phyloP scores from a whole-genome alignment of 1,140 invertebrate species.

The Laupala kohalensis region DNA sequence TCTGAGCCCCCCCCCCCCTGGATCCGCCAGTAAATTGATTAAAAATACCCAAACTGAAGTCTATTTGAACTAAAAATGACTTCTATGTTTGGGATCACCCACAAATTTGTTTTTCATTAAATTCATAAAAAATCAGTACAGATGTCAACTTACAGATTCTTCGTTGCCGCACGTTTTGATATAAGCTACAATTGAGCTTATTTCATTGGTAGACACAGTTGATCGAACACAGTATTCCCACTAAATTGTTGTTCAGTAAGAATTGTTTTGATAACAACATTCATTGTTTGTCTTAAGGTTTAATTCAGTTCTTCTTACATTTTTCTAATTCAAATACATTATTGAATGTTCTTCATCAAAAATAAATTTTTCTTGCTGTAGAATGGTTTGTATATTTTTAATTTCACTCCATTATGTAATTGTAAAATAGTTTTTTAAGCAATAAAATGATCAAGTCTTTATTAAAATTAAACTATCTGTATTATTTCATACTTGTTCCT shows the following conservation, averaged over 20 bases:
- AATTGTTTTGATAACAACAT: neutral
- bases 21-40: no score
- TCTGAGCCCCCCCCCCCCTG: no score
- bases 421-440: neutral
- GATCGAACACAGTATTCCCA: neutral
- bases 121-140: neutral
- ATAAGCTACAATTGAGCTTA: neutral
- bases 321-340: neutral
- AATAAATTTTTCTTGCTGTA: neutral
- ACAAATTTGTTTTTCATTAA: neutral
- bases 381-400: neutral
- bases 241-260: neutral
- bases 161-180: neutral
- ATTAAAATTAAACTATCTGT: neutral
- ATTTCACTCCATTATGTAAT: neutral
- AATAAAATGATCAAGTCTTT: neutral
- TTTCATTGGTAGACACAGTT: neutral
- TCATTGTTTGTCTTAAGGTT: neutral
- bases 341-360: neutral
- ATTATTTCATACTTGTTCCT: neutral
- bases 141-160: neutral
- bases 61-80: neutral
- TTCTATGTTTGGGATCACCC: neutral
- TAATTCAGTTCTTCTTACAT: neutral
- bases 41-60: neutral